Conservation (phyloP, 2,797 vertebrate species). For the Peromyscus eremicus region DNA sequence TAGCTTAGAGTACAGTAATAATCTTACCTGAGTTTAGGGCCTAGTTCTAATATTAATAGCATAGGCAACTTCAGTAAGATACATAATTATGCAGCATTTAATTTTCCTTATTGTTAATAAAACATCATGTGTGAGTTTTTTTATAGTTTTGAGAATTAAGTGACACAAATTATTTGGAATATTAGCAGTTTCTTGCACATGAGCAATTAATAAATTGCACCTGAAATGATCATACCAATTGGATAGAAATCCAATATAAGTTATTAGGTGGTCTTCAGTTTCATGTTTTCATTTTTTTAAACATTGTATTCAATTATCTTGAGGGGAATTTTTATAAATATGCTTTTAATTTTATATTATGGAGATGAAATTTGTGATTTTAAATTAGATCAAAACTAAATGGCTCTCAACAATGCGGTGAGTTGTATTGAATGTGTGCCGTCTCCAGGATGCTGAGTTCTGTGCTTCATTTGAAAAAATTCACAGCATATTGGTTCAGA, state of each 20-base stretch:
- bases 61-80: not conserved
- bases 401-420: not conserved
- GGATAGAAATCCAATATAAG: not conserved
- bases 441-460: not conserved
- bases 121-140: not conserved
- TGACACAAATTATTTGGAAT: not conserved
- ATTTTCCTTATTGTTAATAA: constrained; percentile 21
- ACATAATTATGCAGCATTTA: not conserved
- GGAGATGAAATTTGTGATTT: constrained; percentile 10
- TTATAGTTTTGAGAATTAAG: constrained; percentile 32
- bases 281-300: not conserved
- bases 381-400: not conserved
- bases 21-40: not conserved
- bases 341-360: not conserved
- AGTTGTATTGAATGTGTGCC: not conserved
- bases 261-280: not conserved
- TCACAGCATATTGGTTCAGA: not conserved
- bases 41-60: not conserved
- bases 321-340: not conserved
- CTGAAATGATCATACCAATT: not conserved
- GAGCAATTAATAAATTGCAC: not conserved
- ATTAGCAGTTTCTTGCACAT: not conserved
- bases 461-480: not conserved
- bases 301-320: not conserved
- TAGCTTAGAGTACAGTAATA: not conserved